Evolutionary conservation across 2,888 invertebrate species (phyloP).

Genomic region (Pemphredon lugubris): DNA sequence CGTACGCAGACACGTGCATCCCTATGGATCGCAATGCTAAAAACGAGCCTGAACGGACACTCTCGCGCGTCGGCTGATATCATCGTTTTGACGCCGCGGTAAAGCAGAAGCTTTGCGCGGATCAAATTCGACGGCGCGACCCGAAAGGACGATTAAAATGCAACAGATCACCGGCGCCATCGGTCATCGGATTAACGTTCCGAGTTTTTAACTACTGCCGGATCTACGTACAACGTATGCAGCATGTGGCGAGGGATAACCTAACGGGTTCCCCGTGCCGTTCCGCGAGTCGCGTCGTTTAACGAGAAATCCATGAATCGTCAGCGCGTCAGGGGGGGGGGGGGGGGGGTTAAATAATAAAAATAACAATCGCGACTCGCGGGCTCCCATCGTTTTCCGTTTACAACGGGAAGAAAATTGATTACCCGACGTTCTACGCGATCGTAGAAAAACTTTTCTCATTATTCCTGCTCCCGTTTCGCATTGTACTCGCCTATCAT

Average conservation of each 20-base stretch:
- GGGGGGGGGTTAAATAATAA: no score
- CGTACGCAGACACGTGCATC: slow-evolving; percentile 16
- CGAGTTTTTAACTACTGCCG: slow-evolving; percentile 39
- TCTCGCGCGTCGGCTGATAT: slow-evolving; percentile 45
- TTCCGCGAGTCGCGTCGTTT: slow-evolving; percentile 43
- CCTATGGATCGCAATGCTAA: slow-evolving; percentile 5
- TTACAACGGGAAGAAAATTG: slow-evolving; percentile 6
- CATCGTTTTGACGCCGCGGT: slow-evolving; percentile 54
- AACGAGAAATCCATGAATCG: slow-evolving; percentile 22
- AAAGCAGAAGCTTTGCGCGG: slow-evolving; percentile 48
- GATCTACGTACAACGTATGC: slow-evolving; percentile 13
- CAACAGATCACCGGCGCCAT: slow-evolving; percentile 55
- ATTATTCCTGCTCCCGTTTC: background rate
- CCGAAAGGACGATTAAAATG: slow-evolving; percentile 56
- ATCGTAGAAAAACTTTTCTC: background rate
- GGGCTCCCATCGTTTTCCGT: no score
- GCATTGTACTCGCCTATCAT: no score
- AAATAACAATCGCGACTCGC: no score
- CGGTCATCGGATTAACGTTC: slow-evolving; percentile 57
- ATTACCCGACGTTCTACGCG: background rate
- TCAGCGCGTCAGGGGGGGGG: no score
- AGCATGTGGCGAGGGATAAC: slow-evolving; percentile 36
- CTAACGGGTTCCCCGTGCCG: slow-evolving; percentile 47
- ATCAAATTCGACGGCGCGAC: slow-evolving; percentile 60
- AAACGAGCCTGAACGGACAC: background rate